Conservation (phyloP, 2,888 invertebrate species). For the Zonitis immaculata region DNA sequence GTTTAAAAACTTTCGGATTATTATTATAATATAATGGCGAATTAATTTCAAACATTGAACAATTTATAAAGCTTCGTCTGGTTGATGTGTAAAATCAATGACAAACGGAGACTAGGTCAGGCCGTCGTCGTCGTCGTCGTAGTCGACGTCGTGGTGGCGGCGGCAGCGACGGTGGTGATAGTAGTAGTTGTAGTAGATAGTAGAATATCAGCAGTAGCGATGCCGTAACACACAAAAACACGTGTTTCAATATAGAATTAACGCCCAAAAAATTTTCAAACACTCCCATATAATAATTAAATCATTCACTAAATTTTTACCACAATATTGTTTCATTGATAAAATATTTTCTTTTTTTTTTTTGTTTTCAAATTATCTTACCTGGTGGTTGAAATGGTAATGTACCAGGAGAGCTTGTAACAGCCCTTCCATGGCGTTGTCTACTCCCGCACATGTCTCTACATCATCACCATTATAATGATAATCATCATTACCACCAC, state of each 20-base stretch:
- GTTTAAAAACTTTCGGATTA: no score
- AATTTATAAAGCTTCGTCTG: conserved; percentile 31
- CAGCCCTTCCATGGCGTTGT: conserved; percentile 48
- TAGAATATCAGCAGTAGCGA: conserved; percentile 9
- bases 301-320: not conserved
- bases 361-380: conserved; percentile 21
- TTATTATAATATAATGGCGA: conserved; percentile 7
- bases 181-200: no score
- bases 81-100: conserved; percentile 38
- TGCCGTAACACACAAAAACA: conserved; percentile 15
- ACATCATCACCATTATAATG: not conserved
- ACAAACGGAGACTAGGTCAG: conserved; percentile 39
- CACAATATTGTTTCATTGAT: no score
- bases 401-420: conserved; percentile 48
- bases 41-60: conserved; percentile 26
- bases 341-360: no score
- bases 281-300: no score
- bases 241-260: not conserved
- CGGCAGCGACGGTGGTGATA: conserved; percentile 10
- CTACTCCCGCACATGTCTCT: conserved; percentile 35
- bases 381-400: conserved; percentile 46
- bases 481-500: conserved; percentile 9
- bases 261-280: not conserved
- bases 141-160: conserved; percentile 16
- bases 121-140: conserved; percentile 25